Evolutionary conservation across 2,113 vertebrate genomes (phyloP), one percentile per base, ranked within the genome.

Genomic region (Lophochroa leadbeateri): DNA sequence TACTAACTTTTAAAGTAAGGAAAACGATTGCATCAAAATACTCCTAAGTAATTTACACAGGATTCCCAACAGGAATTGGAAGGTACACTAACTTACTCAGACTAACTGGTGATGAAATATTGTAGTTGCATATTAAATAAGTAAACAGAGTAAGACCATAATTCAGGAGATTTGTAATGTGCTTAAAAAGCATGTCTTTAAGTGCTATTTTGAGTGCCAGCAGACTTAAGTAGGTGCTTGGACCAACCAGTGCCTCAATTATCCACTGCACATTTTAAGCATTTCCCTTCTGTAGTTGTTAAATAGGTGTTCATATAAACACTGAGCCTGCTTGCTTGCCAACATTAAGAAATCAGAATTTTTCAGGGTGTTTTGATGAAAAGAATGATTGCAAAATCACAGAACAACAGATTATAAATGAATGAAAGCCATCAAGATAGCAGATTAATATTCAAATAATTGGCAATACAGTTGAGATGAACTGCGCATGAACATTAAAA

Each of bases 41-140:
- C 25, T 53, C 52, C 11, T 23, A 61, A 47, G 7, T 18, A 25
- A 82, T 95, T 84, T 52, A 92, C 33, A 17, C 0, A 24, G 37
- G 61, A 43, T 25, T 27, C 65, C 57, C 27, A 64, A 39, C 9
- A 27, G 35, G 10, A 23, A 47, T 3, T 28, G 46, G 27, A 55
- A 68, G 43, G 35, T 28, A n/a, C 17, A 18, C 6, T n/a, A 27
- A 21, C 4, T 82, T 50, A 43, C 31, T 70, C 21, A 39, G 1
- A 18, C 8, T 28, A 52, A 43, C 7, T 19, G 18, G 50, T 0
- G 0, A 28, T 28, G 17, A 72, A 77, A 82, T 67, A 35, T 3
- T 9, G 9, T 31, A 46, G 28, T 41, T 76, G 65, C 31, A 63
- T 14, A 12, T 10, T 44, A 72, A 57, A 14, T 39, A 71, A 70